Evolutionary conservation across 2,888 invertebrate genomes (phyloP), one percentile per base, ranked within the genome.

Genomic region (Tridacna crocea): DNA sequence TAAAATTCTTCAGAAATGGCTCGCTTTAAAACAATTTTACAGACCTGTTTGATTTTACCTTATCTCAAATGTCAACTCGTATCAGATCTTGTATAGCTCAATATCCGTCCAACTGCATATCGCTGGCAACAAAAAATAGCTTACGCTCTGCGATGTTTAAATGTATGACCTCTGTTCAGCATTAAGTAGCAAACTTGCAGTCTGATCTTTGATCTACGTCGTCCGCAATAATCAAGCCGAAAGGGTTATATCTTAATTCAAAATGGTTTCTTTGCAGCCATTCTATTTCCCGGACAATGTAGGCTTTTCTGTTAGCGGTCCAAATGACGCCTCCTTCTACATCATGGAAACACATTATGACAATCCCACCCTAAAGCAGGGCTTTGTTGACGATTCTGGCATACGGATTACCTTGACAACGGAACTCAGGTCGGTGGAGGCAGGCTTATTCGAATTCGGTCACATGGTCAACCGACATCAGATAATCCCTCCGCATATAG

Each of bases 331-430:
- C 3, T 70, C 58, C 11, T 83, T 84, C 68, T 89, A 87, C 72
- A 82, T 86, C 36, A 79, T 89, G 80, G 88, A 90, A 66, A 87
- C 86, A 1, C 90, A 90, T 63, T 88, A 85, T 70, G 81, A 88
- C 73, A 90, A 90, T 58, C 88, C 88, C 0, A 60, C 73, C 0
- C 19, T 12, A 22, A 63, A 60, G n/a, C 24, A 74, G 27, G 92
- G 88, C 47, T 77, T 90, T 13, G 84, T 90, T 8, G 93, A 93
- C 77, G 87, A 85, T 46, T 93, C 93, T 0, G 98, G 98, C 0
- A 96, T 98, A 76, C 95, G 97, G 24, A 95, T 98, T 26, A 96
- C 96, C 92, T 97, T 97, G 94, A 97, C 97, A 0, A 96, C 96
- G 0, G 95, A 96, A 22, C 94, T 97, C 61, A 95, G 98, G 0